These are phyloP conservation scores for Drosophila mettleri DNA, from an alignment of 2,888 invertebrate species.

Conservation along the genomic window DNA sequence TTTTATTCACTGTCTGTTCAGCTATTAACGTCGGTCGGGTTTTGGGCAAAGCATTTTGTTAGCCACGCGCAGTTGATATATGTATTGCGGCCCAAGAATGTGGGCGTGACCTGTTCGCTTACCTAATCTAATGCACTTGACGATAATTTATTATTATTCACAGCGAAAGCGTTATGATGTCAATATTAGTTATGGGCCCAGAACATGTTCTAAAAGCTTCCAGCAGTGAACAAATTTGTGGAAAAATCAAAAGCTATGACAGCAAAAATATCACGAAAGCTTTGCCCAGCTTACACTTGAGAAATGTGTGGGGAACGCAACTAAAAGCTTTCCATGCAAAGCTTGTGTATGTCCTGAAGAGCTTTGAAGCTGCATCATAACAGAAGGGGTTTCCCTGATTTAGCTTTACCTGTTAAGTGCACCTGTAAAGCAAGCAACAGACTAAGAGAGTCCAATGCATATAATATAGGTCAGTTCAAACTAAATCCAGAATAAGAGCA, in stretches of 20 bases:
- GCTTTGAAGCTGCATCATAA: constrained; percentile 7
- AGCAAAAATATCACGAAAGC: constrained; percentile 6
- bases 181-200: constrained; percentile 21
- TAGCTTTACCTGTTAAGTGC: not conserved
- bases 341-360: constrained; percentile 27
- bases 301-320: constrained; percentile 12
- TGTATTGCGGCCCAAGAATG: constrained; percentile 54
- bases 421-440: not conserved
- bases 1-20: constrained; percentile 40
- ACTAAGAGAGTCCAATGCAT: not conserved
- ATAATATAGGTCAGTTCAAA: not conserved
- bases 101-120: constrained; percentile 58
- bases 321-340: constrained; percentile 20
- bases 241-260: constrained; percentile 14
- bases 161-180: constrained; percentile 37
- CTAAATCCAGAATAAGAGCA: no score
- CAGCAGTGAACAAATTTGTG: constrained; percentile 4
- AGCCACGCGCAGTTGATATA: constrained; percentile 57
- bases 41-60: constrained; percentile 5
- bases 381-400: not conserved
- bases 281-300: constrained; percentile 22
- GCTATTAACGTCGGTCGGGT: constrained; percentile 36
- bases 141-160: constrained; percentile 72
- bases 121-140: constrained; percentile 64
- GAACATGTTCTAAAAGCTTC: constrained; percentile 49